phyloP scores from a whole-genome alignment of 2,113 vertebrate species.

The Aleadryas rufinucha region DNA sequence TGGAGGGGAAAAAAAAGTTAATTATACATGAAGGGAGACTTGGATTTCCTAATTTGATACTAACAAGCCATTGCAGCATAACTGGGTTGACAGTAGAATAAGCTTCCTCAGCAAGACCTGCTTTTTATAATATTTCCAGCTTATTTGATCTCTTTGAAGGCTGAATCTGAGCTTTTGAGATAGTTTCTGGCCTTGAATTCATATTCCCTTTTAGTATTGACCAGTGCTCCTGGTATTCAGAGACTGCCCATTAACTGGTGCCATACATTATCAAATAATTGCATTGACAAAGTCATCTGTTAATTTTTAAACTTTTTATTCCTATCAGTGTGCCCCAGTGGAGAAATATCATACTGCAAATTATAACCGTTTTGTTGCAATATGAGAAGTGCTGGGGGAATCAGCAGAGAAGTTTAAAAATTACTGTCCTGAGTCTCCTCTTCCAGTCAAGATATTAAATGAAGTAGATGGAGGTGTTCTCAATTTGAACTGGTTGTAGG shows the following conservation, averaged over 20 bases:
- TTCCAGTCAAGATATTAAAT: background rate
- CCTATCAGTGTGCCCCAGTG: background rate
- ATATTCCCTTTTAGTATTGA: background rate
- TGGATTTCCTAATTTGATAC: background rate
- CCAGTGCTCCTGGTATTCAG: background rate
- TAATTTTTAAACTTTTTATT: conserved; percentile 13
- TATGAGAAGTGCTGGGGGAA: background rate
- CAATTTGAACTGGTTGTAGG: background rate
- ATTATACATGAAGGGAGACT: background rate
- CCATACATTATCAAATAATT: background rate
- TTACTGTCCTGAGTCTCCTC: background rate
- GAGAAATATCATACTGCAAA: background rate
- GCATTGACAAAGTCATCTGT: background rate
- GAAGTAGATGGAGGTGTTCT: background rate
- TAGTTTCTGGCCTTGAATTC: background rate
- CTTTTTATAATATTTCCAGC: background rate
- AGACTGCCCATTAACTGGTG: background rate
- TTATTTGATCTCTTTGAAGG: background rate
- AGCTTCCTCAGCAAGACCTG: conserved; percentile 1
- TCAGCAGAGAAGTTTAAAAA: background rate
- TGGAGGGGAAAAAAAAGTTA: background rate
- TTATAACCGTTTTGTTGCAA: background rate
- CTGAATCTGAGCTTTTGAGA: background rate
- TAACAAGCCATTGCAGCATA: background rate
- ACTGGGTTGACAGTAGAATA: background rate